Conservation (phyloP, 2,888 invertebrate species). For the Ophioninae sp. region DNA sequence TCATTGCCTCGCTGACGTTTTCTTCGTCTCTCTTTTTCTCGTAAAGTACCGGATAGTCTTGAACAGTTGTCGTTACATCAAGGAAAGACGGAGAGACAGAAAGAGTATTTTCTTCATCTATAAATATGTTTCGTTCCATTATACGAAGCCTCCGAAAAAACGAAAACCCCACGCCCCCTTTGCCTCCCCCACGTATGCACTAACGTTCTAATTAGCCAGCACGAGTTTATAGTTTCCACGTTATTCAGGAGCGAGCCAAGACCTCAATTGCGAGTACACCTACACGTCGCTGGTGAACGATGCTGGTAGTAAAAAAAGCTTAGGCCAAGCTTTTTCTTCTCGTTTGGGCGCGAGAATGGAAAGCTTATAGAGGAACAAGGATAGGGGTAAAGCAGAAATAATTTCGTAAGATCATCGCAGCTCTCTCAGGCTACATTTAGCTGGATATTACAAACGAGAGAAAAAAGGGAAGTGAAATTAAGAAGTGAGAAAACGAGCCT, state of each 20-base stretch:
- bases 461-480: not conserved
- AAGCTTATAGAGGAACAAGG: too few species aligned
- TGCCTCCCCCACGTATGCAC: not conserved
- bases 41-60: not conserved
- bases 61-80: conserved; percentile 20
- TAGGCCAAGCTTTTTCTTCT: not conserved
- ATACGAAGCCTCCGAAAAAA: not conserved
- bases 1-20: conserved; percentile 14
- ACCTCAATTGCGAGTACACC: conserved; percentile 54
- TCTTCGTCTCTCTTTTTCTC: conserved; percentile 30
- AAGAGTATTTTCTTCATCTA: conserved; percentile 17
- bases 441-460: not conserved
- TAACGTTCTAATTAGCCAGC: conserved; percentile 53
- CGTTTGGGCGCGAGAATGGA: not conserved
- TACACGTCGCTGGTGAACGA: conserved; percentile 40
- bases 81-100: not conserved
- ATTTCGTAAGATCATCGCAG: not conserved
- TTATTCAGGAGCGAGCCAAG: conserved; percentile 37
- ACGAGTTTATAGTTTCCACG: conserved; percentile 53
- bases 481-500: too few species aligned
- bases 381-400: not conserved
- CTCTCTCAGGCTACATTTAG: too few species aligned
- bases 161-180: conserved; percentile 23
- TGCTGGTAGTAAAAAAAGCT: conserved; percentile 9
- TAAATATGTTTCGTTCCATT: conserved; percentile 27